Base-by-base conservation (phyloP, 2,113 vertebrate species). In the Sinocyclocheilus maitianheensis region DNA sequence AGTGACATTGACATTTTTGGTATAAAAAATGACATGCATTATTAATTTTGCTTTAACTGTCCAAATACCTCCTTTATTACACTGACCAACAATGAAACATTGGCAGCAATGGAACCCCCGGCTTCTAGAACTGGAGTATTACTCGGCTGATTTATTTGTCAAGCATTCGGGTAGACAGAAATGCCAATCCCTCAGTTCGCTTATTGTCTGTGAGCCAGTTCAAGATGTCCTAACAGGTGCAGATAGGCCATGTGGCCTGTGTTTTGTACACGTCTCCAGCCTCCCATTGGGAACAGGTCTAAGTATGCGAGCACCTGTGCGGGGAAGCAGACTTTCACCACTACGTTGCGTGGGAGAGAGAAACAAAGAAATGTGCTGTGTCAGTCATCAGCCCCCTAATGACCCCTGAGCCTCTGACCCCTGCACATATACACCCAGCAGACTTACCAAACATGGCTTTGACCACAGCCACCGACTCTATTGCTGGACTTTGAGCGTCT, bases 381-480 rank as follows among this genome's bases (percentile, higher is more conserved):
- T 53, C 16, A 46, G 43, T 72, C 51, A 55, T 16, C 65, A 37
- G 11, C 46, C 30, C 13, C 14, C 60, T n/a, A 43, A 48, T 81
- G 60, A 81, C 60, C 62, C 7, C 34, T 13, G 5, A 3, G 6
- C n/a, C 46, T 81, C 30, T n/a, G 81, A 55, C 51, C 65, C 2
- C 3, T 74, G 0, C 51, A 53, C 4, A 53, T 82, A 69, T 51
- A 24, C 46, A 48, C 46, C 2, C 16, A 69, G 14, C 62, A 82
- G 62, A 81, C 80, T 81, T 67, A 51, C 80, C 62, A 81, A 69
- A 69, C 43, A 81, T 81, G 63, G 62, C 14, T 9, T 81, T 81
- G 80, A 81, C 16, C 43, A 34, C 20, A 51, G 34, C 8, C 60
- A 58, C n/a, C 12, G 2, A 4, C 26, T 62, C 63, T 53, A 30